Conservation (phyloP, 2,113 vertebrate species). For the Canis aureus region DNA sequence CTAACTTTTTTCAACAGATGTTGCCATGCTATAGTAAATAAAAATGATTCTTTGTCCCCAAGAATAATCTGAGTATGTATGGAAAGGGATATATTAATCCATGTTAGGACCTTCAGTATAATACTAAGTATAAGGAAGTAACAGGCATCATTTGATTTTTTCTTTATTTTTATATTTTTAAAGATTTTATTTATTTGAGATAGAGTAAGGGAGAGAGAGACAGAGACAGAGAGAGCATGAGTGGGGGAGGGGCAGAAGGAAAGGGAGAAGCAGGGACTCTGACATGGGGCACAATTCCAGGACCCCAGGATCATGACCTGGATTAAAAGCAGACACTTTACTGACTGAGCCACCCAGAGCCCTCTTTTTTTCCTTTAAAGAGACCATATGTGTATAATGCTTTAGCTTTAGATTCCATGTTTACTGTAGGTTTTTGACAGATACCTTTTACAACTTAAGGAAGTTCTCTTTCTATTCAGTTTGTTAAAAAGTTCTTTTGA, state of each 20-base stretch:
- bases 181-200: too few species aligned
- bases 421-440: neutral
- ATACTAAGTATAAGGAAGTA: neutral
- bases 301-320: too few species aligned
- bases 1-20: neutral
- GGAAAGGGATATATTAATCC: neutral
- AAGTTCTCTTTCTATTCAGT: neutral
- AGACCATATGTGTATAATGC: neutral
- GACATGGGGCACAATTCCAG: too few species aligned
- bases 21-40: neutral
- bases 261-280: too few species aligned
- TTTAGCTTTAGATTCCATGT: neutral
- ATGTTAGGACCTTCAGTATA: neutral
- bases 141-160: neutral
- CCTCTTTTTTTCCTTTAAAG: neutral
- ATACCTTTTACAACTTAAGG: neutral
- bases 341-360: too few species aligned
- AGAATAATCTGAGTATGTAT: neutral
- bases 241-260: too few species aligned
- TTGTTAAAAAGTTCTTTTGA: conserved; percentile 1
- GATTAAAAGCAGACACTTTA: too few species aligned
- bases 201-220: too few species aligned
- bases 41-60: neutral
- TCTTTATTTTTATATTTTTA: neutral
- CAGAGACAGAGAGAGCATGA: too few species aligned